phyloP scores from a whole-genome alignment of 2,113 vertebrate genomes.

The Gopherus flavomarginatus region DNA sequence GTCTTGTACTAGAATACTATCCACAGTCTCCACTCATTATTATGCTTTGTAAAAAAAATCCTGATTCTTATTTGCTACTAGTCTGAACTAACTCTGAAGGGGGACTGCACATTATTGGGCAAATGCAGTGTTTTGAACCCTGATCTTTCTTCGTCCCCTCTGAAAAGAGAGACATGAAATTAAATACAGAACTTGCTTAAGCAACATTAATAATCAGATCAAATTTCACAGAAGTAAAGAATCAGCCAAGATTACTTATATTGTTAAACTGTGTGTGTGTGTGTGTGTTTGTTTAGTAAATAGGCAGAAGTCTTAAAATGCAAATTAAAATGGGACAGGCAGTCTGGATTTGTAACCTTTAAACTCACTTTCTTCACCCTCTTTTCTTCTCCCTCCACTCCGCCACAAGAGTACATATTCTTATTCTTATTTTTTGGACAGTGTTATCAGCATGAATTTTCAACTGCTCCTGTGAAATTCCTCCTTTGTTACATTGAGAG shows the following conservation, averaged over 20 bases:
- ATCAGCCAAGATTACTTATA: neutral
- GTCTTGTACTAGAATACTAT: neutral
- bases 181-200: neutral
- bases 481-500: neutral
- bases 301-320: neutral
- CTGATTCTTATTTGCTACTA: neutral
- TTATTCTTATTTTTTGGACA: neutral
- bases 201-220: neutral
- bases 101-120: neutral
- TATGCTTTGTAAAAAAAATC: neutral
- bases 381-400: neutral
- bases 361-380: neutral
- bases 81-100: neutral
- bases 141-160: neutral
- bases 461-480: neutral
- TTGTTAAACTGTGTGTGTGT: neutral
- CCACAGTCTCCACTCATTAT: neutral
- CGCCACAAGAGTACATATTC: neutral
- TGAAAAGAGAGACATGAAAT: neutral
- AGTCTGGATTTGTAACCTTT: neutral
- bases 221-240: conserved; percentile 1
- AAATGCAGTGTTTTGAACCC: neutral
- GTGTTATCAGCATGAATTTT: neutral
- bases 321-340: conserved; percentile 13
- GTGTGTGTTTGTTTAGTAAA: neutral